A percentile compares a stretch with the other conserved stretches of the same genome.
phyloP scores from a whole-genome alignment of 2,113 vertebrate species.

The Tachysurus vachellii region DNA sequence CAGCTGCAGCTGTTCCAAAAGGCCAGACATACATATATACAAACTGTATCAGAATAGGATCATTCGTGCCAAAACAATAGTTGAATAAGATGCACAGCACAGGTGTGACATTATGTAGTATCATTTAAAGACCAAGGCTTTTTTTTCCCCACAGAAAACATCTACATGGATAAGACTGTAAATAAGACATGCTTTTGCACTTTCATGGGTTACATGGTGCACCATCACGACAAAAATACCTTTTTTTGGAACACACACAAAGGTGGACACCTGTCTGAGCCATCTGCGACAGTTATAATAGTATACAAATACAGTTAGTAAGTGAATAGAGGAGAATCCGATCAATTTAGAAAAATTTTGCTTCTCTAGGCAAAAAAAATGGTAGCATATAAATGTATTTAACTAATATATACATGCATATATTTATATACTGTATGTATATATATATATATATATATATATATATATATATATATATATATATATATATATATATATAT shows the following conservation, averaged over 20 bases:
- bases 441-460: too few relatives aligned
- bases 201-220: not conserved
- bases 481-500: too few relatives aligned
- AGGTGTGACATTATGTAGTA: not conserved
- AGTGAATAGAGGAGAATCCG: not conserved
- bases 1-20: conserved; percentile 6
- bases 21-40: not conserved
- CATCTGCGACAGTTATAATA: not conserved
- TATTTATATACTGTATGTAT: too few relatives aligned
- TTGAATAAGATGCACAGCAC: not conserved
- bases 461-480: too few relatives aligned
- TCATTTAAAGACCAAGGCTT: not conserved
- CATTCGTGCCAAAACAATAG: not conserved
- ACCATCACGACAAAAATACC: not conserved
- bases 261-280: not conserved
- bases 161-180: not conserved
- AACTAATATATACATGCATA: too few relatives aligned
- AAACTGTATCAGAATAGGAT: not conserved
- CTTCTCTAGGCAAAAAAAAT: not conserved
- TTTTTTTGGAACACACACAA: not conserved
- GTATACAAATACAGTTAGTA: not conserved
- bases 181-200: not conserved
- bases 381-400: not conserved
- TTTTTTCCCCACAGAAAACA: not conserved
- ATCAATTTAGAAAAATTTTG: not conserved